Evolutionary conservation across 2,797 vertebrate genomes (phyloP).

Genomic region (Remorina albescens): DNA sequence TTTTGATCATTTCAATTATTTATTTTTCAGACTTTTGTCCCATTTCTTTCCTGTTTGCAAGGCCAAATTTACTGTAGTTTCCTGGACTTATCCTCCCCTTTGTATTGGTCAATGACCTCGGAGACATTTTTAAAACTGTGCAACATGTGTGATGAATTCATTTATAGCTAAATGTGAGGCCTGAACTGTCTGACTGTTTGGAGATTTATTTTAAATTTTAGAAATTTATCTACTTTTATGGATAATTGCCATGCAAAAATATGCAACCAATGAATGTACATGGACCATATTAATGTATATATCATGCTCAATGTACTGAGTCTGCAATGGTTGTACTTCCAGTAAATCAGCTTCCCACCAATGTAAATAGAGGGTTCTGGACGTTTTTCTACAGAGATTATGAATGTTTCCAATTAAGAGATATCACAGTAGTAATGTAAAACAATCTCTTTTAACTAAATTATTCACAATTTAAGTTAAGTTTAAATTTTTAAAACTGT

Average conservation of each 20-base stretch:
- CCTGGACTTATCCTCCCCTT: background rate
- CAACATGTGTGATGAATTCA: background rate
- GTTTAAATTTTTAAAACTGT: background rate
- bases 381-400: background rate
- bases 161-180: background rate
- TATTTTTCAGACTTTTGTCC: background rate
- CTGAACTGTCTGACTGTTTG: background rate
- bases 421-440: background rate
- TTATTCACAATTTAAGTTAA: background rate
- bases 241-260: background rate
- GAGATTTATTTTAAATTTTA: background rate
- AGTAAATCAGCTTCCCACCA: background rate
- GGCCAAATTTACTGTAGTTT: background rate
- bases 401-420: background rate
- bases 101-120: background rate
- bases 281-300: background rate
- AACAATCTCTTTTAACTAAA: background rate
- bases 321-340: background rate
- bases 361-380: background rate
- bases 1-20: background rate
- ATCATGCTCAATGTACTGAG: background rate
- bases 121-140: background rate
- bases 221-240: background rate
- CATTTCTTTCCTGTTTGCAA: background rate
- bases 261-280: constrained; percentile 7